Conservation (phyloP, 2,797 vertebrate species). For the Oryzias dopingdopingensis region DNA sequence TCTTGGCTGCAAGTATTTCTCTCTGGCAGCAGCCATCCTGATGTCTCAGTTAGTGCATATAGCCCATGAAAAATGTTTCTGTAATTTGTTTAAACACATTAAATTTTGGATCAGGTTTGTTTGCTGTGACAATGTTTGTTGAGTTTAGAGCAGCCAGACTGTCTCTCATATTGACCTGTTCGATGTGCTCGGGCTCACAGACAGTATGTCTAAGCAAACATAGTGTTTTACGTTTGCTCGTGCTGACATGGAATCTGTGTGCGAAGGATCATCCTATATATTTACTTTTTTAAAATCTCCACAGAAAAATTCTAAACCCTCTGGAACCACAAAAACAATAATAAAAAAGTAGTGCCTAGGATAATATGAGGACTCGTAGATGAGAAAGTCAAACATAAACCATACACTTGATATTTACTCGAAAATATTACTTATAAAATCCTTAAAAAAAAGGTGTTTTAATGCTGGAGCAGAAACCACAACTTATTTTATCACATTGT, state of each 20-base stretch:
- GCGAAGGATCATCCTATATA: slow-evolving; percentile 52
- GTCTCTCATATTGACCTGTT: slow-evolving; percentile 67
- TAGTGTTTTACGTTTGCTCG: slow-evolving; percentile 47
- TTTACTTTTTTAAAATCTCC: slow-evolving; percentile 56
- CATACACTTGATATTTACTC: no score
- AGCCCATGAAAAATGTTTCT: slow-evolving; percentile 65
- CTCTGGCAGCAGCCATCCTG: slow-evolving; percentile 54
- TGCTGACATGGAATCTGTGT: slow-evolving; percentile 53
- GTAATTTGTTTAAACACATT: slow-evolving; percentile 76
- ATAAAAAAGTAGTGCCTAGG: no score
- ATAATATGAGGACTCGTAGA: no score
- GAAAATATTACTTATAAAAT: no score
- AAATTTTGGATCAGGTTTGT: slow-evolving; percentile 74
- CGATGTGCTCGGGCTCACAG: slow-evolving; percentile 63
- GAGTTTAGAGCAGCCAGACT: slow-evolving; percentile 69
- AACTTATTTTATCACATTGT: no score
- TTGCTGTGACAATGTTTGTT: slow-evolving; percentile 78
- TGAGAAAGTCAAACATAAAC: no score
- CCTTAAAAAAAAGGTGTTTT: no score
- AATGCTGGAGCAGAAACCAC: no score
- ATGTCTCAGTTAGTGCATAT: slow-evolving; percentile 66
- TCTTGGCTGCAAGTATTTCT: slow-evolving; percentile 56
- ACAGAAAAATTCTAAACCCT: neutral
- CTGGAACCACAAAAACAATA: slow-evolving; percentile 37
- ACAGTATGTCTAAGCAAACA: slow-evolving; percentile 64